A percentile compares a stretch with the other conserved stretches of the same genome.
These are phyloP conservation scores for Planiliza haematocheilus DNA, from an alignment of 2,113 vertebrate genomes.

Conservation along the genomic window DNA sequence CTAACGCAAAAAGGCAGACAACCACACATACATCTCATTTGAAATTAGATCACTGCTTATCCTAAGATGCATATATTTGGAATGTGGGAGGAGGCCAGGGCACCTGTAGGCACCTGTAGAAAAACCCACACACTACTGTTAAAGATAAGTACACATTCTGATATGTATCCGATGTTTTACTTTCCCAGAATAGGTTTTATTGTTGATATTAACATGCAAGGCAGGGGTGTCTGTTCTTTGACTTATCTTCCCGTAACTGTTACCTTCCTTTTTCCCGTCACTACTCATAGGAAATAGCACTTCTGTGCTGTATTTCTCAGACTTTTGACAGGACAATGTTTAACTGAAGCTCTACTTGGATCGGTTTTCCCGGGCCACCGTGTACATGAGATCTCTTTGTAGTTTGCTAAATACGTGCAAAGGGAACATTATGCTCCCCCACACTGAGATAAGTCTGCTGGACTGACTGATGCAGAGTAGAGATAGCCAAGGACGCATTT, in stretches of 20 bases:
- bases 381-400: background rate
- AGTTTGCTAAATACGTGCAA: background rate
- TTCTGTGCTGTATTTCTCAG: background rate
- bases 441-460: slow-evolving; percentile 6
- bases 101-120: too few relatives aligned
- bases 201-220: background rate
- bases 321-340: slow-evolving; percentile 6
- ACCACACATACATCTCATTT: too few relatives aligned
- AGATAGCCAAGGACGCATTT: slow-evolving; percentile 34
- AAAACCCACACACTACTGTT: too few relatives aligned
- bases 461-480: slow-evolving; percentile 46
- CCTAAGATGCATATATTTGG: too few relatives aligned
- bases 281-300: background rate
- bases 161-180: too few relatives aligned
- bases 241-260: too few relatives aligned
- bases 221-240: too few relatives aligned
- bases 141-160: too few relatives aligned
- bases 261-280: background rate
- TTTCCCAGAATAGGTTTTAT: background rate
- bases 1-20: too few relatives aligned
- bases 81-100: too few relatives aligned
- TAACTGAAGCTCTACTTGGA: slow-evolving; percentile 15
- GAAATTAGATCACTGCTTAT: too few relatives aligned
- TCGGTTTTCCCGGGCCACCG: slow-evolving; percentile 2
- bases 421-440: slow-evolving; percentile 10